These are phyloP conservation scores for Apogon hyalosoma DNA, from an alignment of 2,797 vertebrate genomes.

Conservation along the genomic window DNA sequence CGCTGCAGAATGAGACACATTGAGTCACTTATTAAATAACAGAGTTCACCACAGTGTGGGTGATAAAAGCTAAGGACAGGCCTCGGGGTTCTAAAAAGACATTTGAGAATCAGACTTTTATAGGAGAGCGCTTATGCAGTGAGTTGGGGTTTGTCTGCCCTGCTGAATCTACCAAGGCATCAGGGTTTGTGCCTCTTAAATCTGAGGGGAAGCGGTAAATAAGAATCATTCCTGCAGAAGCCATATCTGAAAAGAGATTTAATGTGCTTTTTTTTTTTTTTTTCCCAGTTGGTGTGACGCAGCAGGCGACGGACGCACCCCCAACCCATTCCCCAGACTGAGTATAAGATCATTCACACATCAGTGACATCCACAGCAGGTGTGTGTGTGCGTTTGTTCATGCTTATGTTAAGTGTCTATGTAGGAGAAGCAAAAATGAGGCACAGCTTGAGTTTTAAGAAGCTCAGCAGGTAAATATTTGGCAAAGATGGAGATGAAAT, in stretches of 20 bases:
- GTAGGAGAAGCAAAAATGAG: too few relatives aligned
- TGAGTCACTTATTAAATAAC: conserved; percentile 32
- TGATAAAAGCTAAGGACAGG: conserved; percentile 36
- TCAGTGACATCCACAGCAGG: conserved; percentile 16
- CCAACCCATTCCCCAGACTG: conserved; percentile 5
- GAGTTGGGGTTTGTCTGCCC: neutral
- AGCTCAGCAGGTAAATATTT: too few relatives aligned
- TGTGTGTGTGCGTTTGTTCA: too few relatives aligned
- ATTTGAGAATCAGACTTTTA: conserved; percentile 2
- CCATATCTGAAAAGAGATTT: conserved; percentile 15
- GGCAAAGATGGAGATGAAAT: too few relatives aligned
- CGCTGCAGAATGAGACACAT: conserved; percentile 30
- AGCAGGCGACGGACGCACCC: conserved; percentile 28
- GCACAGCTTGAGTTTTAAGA: too few relatives aligned
- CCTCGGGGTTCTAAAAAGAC: conserved; percentile 1
- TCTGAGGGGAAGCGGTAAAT: too few relatives aligned
- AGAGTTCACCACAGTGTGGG: conserved; percentile 25
- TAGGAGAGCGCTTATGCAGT: neutral
- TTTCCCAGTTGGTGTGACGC: neutral
- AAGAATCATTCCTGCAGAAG: neutral
- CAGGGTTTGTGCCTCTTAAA: neutral
- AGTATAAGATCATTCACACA: conserved; percentile 46
- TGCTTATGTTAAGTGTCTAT: too few relatives aligned
- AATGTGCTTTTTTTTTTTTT: conserved; percentile 7
- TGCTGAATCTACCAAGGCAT: neutral